phyloP scores from a whole-genome alignment of 2,113 vertebrate species.

The Passer montanus region DNA sequence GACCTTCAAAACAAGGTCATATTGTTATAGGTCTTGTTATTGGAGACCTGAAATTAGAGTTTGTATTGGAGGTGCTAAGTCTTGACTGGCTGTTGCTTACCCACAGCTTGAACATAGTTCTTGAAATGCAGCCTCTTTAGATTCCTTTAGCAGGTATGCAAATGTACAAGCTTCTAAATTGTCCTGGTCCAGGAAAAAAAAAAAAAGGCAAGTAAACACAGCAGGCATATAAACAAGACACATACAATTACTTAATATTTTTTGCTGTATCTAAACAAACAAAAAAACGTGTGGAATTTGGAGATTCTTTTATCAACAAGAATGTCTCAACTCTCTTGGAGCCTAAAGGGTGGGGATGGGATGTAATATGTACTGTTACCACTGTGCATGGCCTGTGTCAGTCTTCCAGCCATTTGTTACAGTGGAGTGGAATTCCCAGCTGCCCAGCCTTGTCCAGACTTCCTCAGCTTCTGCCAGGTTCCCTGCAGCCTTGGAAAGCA shows the following conservation, averaged over 20 bases:
- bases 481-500: conserved; percentile 33
- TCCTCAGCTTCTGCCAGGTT: conserved; percentile 17
- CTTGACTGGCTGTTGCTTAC: not conserved
- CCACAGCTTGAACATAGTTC: not conserved
- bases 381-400: not conserved
- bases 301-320: not conserved
- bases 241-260: not conserved
- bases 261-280: not conserved
- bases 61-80: not conserved
- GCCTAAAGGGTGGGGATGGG: not conserved
- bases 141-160: not conserved
- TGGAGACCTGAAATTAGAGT: not conserved
- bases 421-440: conserved; percentile 36
- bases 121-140: not conserved
- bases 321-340: not conserved
- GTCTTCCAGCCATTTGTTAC: not conserved
- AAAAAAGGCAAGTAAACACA: not conserved
- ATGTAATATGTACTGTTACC: not conserved
- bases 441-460: conserved; percentile 62
- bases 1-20: not conserved
- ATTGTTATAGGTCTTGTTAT: not conserved
- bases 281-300: not conserved
- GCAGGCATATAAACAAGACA: not conserved
- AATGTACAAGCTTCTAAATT: not conserved
- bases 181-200: not conserved